Evolutionary conservation across 2,113 vertebrate species (phyloP), one percentile per base, ranked within the genome.

Genomic region (Varanus komodoensis): DNA sequence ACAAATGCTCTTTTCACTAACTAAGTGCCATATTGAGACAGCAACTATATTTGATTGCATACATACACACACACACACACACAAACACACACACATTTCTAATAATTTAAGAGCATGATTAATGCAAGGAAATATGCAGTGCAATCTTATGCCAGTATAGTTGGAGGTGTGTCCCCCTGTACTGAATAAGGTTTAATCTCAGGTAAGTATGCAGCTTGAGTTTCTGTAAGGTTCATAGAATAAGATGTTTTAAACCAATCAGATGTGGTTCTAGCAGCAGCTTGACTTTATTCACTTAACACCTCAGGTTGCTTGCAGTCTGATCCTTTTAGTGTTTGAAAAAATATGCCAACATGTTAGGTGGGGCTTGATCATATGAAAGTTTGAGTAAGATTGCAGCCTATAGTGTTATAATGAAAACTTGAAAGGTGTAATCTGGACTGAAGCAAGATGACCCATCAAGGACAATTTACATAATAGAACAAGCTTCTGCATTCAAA

Each of bases 371-470:
- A 54, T 54, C 21, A 17, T 32, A 50, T 71, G 68, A 32, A 73
- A 52, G 17, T 69, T 23, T 71, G 69, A 12, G 15, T 73, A 86
- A 29, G 32, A 54, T 54, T 86, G 77, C 44, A 50, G 44, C 44
- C 52, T 71, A 73, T 25, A 50, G 29, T 54, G 21, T 78, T 82
- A 92, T 32, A 86, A 50, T 89, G 88, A 87, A 91, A 64, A 88
- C 91, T 78, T 91, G 91, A n/a, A 87, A 12, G 90, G 1, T 61
- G 89, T 80, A 93, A 87, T 93, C 78, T 87, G 92, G 57, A 93
- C 89, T 82, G 44, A 90, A 93, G 74, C 69, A 78, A 17, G 15
- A 15, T 61, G 32, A 54, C 34, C 52, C 29, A 61, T 38, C 71
- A 38, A 44, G 21, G 34, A 78, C 7, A 69, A 64, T 1, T 25